These are phyloP conservation scores for Phortica variegata DNA, from an alignment of 1,140 invertebrate genomes.

Conservation along the genomic window DNA sequence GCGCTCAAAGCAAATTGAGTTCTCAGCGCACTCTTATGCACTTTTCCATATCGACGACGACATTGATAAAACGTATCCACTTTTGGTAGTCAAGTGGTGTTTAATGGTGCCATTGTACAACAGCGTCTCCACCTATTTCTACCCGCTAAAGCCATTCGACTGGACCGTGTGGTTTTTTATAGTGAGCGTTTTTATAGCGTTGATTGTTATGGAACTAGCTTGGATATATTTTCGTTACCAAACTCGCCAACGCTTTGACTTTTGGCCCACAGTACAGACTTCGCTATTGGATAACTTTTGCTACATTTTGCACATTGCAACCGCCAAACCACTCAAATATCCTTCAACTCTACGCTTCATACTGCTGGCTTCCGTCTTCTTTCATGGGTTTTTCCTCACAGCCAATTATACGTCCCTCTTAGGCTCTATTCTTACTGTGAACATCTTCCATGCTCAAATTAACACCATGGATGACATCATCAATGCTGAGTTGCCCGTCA, in stretches of 20 bases:
- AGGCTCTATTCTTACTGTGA: constrained; percentile 45
- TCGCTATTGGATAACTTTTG: constrained; percentile 28
- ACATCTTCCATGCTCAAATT: constrained; percentile 39
- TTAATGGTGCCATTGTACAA: constrained; percentile 44
- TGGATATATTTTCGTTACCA: constrained; percentile 30
- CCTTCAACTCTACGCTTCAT: constrained; percentile 27
- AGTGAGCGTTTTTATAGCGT: constrained; percentile 17
- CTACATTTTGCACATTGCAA: constrained; percentile 39
- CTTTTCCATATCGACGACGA: constrained; percentile 36
- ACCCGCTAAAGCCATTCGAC: constrained; percentile 34
- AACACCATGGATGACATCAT: constrained; percentile 43
- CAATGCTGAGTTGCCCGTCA: constrained; percentile 32
- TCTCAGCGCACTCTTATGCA: constrained; percentile 44
- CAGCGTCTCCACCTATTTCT: constrained; percentile 37
- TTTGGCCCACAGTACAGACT: not conserved
- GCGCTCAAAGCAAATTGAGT: constrained; percentile 28
- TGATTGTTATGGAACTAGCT: constrained; percentile 26
- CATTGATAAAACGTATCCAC: constrained; percentile 38
- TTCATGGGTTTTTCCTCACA: constrained; percentile 42
- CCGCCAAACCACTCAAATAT: constrained; percentile 22
- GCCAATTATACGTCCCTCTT: constrained; percentile 44
- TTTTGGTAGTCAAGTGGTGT: constrained; percentile 46
- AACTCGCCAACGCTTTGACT: too few relatives aligned
- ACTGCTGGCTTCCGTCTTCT: constrained; percentile 29
- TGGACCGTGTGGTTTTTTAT: constrained; percentile 36